Evolutionary conservation across 2,113 vertebrate genomes (phyloP), one percentile per base, ranked within the genome.

Genomic region (Calidris pugnax): DNA sequence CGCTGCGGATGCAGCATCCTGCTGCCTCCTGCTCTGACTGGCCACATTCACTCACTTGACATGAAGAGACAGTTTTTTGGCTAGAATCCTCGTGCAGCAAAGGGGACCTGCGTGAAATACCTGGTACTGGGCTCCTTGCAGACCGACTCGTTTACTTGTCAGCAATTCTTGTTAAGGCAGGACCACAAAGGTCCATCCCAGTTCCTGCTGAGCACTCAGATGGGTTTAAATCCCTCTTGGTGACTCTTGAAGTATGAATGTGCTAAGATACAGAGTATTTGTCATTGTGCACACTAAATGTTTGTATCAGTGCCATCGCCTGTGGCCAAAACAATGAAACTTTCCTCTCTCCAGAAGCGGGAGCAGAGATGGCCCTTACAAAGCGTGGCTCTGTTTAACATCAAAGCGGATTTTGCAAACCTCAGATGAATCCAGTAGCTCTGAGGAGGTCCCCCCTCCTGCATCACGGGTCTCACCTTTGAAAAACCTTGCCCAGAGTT

Each of bases 261-360:
- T 90, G 92, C 68, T 64, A 63, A 66, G 64, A 76, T 85, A 89
- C 16, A 56, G 69, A 53, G 47, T 41, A 45, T 87, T 80, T 93
- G 85, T 87, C 86, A 75, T 56, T 87, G 69, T 75, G 76, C 83
- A n/a, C 45, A 1, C 69, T 60, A 27, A 81, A 60, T 81, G 56
- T 85, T 74, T 86, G 79, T 81, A 62, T 74, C 4, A 2, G 39
- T 43, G 89, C 69, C 90, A 85, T 90, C 4, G 73, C 90, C 89
- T 27, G 45, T 47, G 92, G 92, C 74, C 69, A 85, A 76, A 97
- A 73, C 89, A 90, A 68, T 14, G 60, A 66, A 59, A 78, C 50
- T 56, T 90, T 45, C 84, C 63, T 71, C 63, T 55, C 56, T 72
- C 30, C 74, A 73, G 55, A 27, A 85, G 63, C 9, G 67, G 41